Percentiles rank a stretch among this genome's conserved stretches.
Conservation (phyloP, 2,113 vertebrate genomes). For the Limanda limanda region DNA sequence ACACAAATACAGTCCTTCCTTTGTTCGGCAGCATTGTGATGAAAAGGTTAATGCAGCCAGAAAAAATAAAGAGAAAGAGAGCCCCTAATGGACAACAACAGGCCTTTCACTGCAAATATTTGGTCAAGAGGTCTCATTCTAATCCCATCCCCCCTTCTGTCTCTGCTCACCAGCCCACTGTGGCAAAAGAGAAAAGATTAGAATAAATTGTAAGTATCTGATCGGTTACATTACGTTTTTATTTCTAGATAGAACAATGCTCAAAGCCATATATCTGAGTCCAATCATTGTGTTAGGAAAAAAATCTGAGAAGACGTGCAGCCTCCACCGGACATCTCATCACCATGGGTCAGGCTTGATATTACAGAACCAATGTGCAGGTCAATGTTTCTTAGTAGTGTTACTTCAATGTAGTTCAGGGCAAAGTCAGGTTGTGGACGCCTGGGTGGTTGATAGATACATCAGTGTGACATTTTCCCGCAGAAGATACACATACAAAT, state of each 20-base stretch:
- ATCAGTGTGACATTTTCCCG: too few relatives aligned
- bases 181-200: slow-evolving; percentile 54
- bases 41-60: slow-evolving; percentile 67
- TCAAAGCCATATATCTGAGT: slow-evolving; percentile 14
- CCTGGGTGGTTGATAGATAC: too few relatives aligned
- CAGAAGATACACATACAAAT: too few relatives aligned
- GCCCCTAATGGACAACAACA: slow-evolving; percentile 60
- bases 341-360: not conserved
- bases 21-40: slow-evolving; percentile 59
- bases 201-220: slow-evolving; percentile 58
- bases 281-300: slow-evolving; percentile 1
- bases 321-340: not conserved
- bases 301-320: not conserved
- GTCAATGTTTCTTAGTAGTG: not conserved
- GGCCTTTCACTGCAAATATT: slow-evolving; percentile 68
- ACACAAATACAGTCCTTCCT: slow-evolving; percentile 49
- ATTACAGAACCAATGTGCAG: not conserved
- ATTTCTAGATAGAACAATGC: slow-evolving; percentile 19
- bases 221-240: slow-evolving; percentile 48
- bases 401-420: not conserved
- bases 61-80: slow-evolving; percentile 37
- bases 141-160: slow-evolving; percentile 33
- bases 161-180: slow-evolving; percentile 15
- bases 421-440: not conserved
- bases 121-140: slow-evolving; percentile 47